Base-by-base conservation (phyloP, 1,140 invertebrate species). In the Drosophila aff. region DNA sequence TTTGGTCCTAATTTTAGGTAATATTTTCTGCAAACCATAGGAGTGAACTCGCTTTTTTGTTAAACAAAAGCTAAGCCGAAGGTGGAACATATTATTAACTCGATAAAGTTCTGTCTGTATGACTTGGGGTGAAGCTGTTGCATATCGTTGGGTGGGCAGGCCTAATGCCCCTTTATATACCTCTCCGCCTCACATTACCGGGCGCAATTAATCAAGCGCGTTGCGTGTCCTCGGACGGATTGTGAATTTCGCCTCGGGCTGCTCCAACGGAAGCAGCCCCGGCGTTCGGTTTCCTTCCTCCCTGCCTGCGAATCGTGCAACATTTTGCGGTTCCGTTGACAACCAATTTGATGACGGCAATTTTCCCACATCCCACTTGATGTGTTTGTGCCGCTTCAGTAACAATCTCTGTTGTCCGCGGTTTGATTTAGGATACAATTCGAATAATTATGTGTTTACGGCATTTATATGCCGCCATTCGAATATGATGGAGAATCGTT, bases 331-430 rank as follows among this genome's bases (percentile, higher is more conserved):
- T 66, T 66, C 55, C 44, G 66, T 55, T 81, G 73, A 76, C 79
- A 81, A 64, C 79, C 73, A 73, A 71, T 81, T 81, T 77, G 67
- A 77, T 73, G 79, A 62, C 46, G 74, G 66, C 55, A 62, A 81
- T 81, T 82, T 58, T 63, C 31, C 53, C 53, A 43, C 67, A 52
- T 52, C 31, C 57, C 69, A 57, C 46, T 49, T 69, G 64, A 75
- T 79, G 79, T 52, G 43, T 47, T 47, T 53, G 55, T 52, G 10
- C 44, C 47, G 36, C 28, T 47, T n/a, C 26, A 44, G 58, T 33
- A 18, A 21, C 67, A 73, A 55, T 73, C 55, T 73, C 67, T 40
- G 66, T 44, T 73, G 67, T 28, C 71, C 71, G 67, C 13, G 68
- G 53, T 44, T 47, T 73, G 71, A 73, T 73, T 73, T 52, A 67